Evolutionary conservation across 2,113 vertebrate species (phyloP).

Genomic region (Thamnophis sirtalis): DNA sequence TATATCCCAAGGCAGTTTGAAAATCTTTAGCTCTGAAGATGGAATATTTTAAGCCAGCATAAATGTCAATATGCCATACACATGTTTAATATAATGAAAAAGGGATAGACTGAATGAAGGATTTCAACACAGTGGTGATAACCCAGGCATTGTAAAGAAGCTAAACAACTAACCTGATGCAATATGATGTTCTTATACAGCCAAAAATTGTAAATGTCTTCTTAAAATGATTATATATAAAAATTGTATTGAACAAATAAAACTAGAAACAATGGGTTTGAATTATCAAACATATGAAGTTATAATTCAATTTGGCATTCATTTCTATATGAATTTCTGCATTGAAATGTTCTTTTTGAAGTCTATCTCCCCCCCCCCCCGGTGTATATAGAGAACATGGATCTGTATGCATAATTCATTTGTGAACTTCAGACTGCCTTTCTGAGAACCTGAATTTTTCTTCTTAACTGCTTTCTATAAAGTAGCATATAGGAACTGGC

Average conservation of each 20-base stretch:
- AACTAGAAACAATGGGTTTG: slow-evolving; percentile 74
- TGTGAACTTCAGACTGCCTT: neutral
- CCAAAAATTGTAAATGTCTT: slow-evolving; percentile 52
- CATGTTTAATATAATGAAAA: slow-evolving; percentile 17
- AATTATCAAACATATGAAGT: slow-evolving; percentile 78
- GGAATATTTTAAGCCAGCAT: slow-evolving; percentile 25
- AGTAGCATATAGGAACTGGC: neutral
- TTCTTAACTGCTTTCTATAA: neutral
- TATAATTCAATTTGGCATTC: slow-evolving; percentile 88
- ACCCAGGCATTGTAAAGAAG: neutral
- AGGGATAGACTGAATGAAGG: slow-evolving; percentile 28
- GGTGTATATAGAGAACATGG: slow-evolving; percentile 72
- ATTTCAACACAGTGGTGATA: slow-evolving; percentile 33
- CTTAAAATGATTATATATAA: slow-evolving; percentile 62
- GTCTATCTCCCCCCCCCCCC: no score
- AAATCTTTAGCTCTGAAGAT: neutral
- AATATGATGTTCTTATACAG: slow-evolving; percentile 54
- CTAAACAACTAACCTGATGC: slow-evolving; percentile 9
- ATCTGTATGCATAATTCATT: slow-evolving; percentile 51
- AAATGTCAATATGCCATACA: neutral
- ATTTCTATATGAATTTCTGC: slow-evolving; percentile 66
- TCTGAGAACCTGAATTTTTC: neutral
- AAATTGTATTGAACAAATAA: slow-evolving; percentile 49
- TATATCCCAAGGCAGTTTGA: neutral
- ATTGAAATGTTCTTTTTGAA: slow-evolving; percentile 78